Conservation (phyloP, 2,888 invertebrate species). For the Melieria omissa region DNA sequence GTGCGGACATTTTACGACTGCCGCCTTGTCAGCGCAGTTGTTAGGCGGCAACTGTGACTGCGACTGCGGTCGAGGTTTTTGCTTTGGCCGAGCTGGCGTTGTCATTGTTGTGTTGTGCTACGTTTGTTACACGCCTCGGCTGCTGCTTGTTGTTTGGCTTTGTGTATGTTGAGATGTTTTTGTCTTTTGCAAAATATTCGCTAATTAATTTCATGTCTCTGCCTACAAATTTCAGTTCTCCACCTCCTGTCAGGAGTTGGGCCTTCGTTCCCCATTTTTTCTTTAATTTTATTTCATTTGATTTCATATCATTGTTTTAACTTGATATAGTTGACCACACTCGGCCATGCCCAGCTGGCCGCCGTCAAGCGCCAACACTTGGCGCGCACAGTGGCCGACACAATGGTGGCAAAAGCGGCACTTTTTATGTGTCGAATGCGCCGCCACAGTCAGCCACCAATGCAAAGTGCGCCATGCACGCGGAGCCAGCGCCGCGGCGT, state of each 20-base stretch:
- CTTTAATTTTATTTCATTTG: too few relatives aligned
- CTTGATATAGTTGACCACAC: too few relatives aligned
- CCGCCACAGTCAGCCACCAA: constrained; percentile 31
- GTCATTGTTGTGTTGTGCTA: too few relatives aligned
- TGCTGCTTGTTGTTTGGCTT: constrained; percentile 2
- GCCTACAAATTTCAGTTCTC: constrained; percentile 22
- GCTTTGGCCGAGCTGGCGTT: too few relatives aligned
- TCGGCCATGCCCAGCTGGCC: too few relatives aligned
- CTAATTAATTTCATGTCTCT: constrained; percentile 37
- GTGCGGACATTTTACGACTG: constrained; percentile 8
- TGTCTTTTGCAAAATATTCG: constrained; percentile 23
- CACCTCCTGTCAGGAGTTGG: too few relatives aligned
- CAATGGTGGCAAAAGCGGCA: constrained; percentile 43
- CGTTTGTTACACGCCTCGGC: neutral
- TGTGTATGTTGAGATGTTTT: neutral
- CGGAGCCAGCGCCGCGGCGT: neutral
- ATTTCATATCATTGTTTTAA: too few relatives aligned
- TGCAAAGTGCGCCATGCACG: neutral
- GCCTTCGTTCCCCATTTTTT: too few relatives aligned
- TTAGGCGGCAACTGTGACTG: neutral
- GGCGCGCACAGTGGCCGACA: too few relatives aligned
- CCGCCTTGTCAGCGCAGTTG: neutral
- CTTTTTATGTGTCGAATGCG: constrained; percentile 44
- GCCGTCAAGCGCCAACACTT: too few relatives aligned
- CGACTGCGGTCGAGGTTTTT: neutral